Evolutionary conservation across 2,113 vertebrate genomes (phyloP).

Genomic region (Ammodytes marinus): DNA sequence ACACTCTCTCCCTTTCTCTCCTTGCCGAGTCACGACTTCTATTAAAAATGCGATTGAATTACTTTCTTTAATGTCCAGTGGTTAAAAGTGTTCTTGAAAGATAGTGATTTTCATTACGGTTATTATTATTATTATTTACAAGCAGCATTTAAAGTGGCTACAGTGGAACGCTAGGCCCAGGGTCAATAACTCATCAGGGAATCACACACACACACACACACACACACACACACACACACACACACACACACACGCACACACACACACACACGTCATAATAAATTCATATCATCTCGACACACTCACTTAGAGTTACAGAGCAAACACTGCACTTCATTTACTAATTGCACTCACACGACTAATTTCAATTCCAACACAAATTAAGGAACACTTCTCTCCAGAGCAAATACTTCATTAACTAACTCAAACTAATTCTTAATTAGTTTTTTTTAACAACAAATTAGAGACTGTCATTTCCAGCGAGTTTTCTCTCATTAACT

Average conservation of each 20-base stretch:
- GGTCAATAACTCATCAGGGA: not conserved
- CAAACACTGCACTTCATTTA: slow-evolving; percentile 29
- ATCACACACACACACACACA: not conserved
- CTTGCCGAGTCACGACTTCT: slow-evolving; percentile 52
- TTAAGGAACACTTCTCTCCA: slow-evolving; percentile 2
- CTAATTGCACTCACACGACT: slow-evolving; percentile 17
- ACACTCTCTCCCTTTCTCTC: no score
- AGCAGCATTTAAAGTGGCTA: not conserved
- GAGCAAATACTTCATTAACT: slow-evolving; percentile 47
- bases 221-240: no score
- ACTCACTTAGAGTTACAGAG: not conserved
- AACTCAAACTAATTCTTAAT: slow-evolving; percentile 57
- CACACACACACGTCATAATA: no score
- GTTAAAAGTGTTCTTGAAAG: not conserved
- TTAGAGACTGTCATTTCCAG: slow-evolving; percentile 46
- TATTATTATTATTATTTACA: not conserved
- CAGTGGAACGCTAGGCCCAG: not conserved
- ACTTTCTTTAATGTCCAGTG: slow-evolving; percentile 21
- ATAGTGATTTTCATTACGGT: not conserved
- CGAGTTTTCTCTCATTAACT: slow-evolving; percentile 35
- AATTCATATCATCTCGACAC: not conserved
- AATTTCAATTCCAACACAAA: slow-evolving; percentile 31
- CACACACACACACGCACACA: no score
- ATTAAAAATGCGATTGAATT: slow-evolving; percentile 19
- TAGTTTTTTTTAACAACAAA: slow-evolving; percentile 50